phyloP scores from a whole-genome alignment of 2,113 vertebrate genomes.

The Corvus hawaiiensis region DNA sequence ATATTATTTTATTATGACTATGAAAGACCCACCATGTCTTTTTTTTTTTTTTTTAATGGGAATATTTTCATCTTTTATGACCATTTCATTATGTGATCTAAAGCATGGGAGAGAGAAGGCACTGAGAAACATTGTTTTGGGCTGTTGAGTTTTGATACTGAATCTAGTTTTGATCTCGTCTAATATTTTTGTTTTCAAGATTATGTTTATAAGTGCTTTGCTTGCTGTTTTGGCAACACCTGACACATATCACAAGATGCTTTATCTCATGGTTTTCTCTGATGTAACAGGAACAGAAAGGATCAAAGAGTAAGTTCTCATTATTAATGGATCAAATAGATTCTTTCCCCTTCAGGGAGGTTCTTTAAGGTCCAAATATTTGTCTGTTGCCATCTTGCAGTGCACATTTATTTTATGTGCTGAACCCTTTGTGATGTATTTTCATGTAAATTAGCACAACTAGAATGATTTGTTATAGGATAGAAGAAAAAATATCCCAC shows the following conservation, averaged over 20 bases:
- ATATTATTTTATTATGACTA: background rate
- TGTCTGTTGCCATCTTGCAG: background rate
- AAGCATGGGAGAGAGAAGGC: background rate
- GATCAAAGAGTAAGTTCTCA: conserved; percentile 36
- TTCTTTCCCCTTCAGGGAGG: background rate
- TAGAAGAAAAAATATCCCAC: background rate
- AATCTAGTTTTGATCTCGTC: background rate
- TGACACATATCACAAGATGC: background rate
- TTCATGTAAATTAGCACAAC: background rate
- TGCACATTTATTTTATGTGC: background rate
- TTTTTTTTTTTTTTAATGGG: background rate
- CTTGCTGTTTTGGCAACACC: background rate
- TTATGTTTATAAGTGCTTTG: background rate
- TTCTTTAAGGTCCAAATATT: background rate
- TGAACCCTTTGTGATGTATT: background rate
- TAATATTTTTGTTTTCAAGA: background rate
- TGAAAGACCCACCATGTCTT: background rate
- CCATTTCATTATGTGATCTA: background rate
- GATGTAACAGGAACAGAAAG: conserved; percentile 6
- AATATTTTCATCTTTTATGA: background rate
- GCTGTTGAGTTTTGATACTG: background rate
- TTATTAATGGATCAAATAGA: conserved; percentile 50
- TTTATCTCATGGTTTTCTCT: background rate
- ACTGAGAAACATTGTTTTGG: background rate
- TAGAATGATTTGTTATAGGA: background rate